Base-by-base conservation (phyloP, 2,888 invertebrate genomes). In the Cecidostiba fungosa region DNA sequence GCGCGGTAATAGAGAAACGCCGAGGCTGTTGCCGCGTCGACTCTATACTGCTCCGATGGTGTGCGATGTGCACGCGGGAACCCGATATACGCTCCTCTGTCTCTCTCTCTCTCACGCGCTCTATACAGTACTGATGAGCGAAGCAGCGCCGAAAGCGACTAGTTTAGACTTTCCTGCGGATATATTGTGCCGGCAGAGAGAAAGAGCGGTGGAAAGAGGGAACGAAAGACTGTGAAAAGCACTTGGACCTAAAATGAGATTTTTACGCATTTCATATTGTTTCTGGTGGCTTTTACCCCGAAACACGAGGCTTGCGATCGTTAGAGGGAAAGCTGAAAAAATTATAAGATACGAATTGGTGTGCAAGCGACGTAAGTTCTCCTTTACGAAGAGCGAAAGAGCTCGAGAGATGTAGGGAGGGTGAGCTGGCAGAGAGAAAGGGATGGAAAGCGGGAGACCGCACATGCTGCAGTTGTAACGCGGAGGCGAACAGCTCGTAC, bases 1-100 rank as follows among this genome's bases (percentile, higher is more conserved):
- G 87, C 85, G 32, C 86, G 87, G 88, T 89, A 89, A 89, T 89
- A 89, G 89, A 89, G 89, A 90, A 89, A 86, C 86, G 89, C 83
- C 85, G 78, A 47, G n/a, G 54, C 16, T 14, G 43, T 3, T 23
- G 74, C 29, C 43, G 36, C 77, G 23, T 2, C 76, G 50, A 1
- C 39, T 43, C 43, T 73, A 14, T 77, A 39, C 36, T 6, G 19
- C 3, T 12, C 14, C 26, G 66, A 66, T 66, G 62, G 23, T 10
- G 6, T 26, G 23, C 62, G n/a, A 62, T 69, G 69, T 36, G 36
- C 69, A 26, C 23, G 39, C 70, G 23, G 54, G 5, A 59, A 59
- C 23, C 54, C n/a, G 54, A 59, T 59, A 59, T 59, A 59, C n/a
- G n/a, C 54, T 59, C 1, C 23, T n/a, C 54, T 19, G 1, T 8